Evolutionary conservation across 2,888 invertebrate species (phyloP), one percentile per base, ranked within the genome.

Genomic region (Ceraclea dissimilis): DNA sequence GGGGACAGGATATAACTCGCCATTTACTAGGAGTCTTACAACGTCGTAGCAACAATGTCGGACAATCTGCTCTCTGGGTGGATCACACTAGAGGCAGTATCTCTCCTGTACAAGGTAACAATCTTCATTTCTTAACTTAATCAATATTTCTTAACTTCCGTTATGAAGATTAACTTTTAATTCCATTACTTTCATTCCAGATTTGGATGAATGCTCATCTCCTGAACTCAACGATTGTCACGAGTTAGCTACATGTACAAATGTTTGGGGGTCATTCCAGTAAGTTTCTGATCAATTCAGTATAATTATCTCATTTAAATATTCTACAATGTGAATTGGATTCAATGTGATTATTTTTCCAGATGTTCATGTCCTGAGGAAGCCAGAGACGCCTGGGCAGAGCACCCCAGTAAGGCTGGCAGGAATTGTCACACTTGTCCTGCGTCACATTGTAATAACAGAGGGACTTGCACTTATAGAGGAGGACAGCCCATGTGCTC

Each of bases 151-250:
- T 4, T 6, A 26, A 10, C 26, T 6, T 10, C 26, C 10, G 26
- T 26, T 6, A 26, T 26, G 10, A 4, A 26, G n/a, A 26, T 16
- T 16, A 47, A 47, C 16, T 47, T 19, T 13, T 18, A 21, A 16
- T 47, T 19, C 10, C 10, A 6, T 13, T n/a, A 18, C n/a, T 18
- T 66, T 61, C 44, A 11, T 64, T 65, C 17, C 68, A 85, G 93
- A 94, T 72, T 71, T 93, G 63, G 91, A 94, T 67, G 94, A 94
- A 70, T 94, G 94, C 64, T 81, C 86, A 0, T 85, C 87, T 0
- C 70, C 82, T 0, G 91, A 92, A 13, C 71, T 91, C 33, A 90
- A 94, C 68, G 93, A 94, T 67, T 94, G 94, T 61, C 89, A 93
- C 65, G 73, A 80, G 6, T 76, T 86, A 17, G 92, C 93, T 0